A percentile compares a stretch with the other conserved stretches of the same genome.
Conservation (phyloP, 2,888 invertebrate genomes). For the Coelopa pilipes region DNA sequence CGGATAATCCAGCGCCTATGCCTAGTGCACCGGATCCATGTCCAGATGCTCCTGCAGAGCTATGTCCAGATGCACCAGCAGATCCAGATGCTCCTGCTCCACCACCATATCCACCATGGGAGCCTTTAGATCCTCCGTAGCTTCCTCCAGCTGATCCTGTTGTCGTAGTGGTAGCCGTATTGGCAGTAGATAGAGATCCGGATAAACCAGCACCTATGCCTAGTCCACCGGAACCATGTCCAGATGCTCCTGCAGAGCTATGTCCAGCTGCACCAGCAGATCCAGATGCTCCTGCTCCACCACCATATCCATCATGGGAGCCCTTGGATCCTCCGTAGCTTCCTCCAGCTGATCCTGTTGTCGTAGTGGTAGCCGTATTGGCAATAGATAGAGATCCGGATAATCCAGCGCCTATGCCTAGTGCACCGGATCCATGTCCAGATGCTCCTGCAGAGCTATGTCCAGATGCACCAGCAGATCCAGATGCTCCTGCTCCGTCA, state of each 20-base stretch:
- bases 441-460: too few species aligned
- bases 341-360: not conserved
- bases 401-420: not conserved
- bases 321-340: conserved; percentile 13
- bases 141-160: not conserved
- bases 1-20: not conserved
- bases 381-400: not conserved
- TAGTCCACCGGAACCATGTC: not conserved
- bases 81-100: conserved; percentile 18
- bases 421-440: not conserved
- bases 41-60: not conserved
- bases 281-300: not conserved
- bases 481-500: conserved; percentile 4
- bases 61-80: not conserved
- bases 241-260: not conserved
- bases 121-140: not conserved
- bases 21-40: conserved; percentile 7
- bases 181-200: not conserved
- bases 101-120: conserved; percentile 13
- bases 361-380: too few species aligned
- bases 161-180: not conserved
- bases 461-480: not conserved
- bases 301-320: conserved; percentile 6
- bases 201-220: conserved; percentile 23
- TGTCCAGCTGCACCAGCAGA: not conserved